These are phyloP conservation scores for Platynereis dumerilii DNA, from an alignment of 2,888 invertebrate genomes.

Conservation along the genomic window DNA sequence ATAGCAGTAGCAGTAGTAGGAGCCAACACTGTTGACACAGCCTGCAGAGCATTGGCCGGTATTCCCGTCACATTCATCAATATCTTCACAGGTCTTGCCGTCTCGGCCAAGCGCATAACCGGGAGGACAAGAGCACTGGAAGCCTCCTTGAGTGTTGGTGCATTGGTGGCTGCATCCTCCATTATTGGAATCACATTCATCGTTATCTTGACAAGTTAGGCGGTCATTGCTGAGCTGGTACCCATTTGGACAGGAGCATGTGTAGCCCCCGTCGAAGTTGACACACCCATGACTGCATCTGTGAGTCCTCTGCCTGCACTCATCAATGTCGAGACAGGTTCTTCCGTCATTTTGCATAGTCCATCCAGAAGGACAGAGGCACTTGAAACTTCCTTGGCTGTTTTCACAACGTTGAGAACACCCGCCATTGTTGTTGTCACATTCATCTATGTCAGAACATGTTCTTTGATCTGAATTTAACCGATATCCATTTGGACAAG, in stretches of 20 bases:
- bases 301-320: conserved; percentile 71
- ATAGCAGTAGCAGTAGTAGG: too few relatives aligned
- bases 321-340: conserved; percentile 73
- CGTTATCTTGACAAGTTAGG: conserved; percentile 9
- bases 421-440: conserved; percentile 70
- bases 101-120: conserved; percentile 5
- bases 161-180: conserved; percentile 22
- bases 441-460: conserved; percentile 75
- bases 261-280: conserved; percentile 77
- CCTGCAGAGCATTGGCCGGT: too few relatives aligned
- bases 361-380: conserved; percentile 40
- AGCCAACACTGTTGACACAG: too few relatives aligned
- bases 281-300: conserved; percentile 75
- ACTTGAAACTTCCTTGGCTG: conserved; percentile 78
- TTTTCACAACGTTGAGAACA: conserved; percentile 72
- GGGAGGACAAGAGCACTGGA: conserved; percentile 11
- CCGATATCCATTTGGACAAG: not conserved
- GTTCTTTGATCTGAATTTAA: not conserved
- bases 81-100: too few relatives aligned
- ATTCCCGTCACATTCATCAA: too few relatives aligned
- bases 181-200: conserved; percentile 5
- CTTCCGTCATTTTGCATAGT: conserved; percentile 5
- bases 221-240: conserved; percentile 6
- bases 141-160: conserved; percentile 12
- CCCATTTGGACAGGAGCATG: conserved; percentile 57